A percentile compares a stretch with the other conserved stretches of the same genome.
phyloP scores from a whole-genome alignment of 2,888 invertebrate species.

The Lasioglossum malachurum region DNA sequence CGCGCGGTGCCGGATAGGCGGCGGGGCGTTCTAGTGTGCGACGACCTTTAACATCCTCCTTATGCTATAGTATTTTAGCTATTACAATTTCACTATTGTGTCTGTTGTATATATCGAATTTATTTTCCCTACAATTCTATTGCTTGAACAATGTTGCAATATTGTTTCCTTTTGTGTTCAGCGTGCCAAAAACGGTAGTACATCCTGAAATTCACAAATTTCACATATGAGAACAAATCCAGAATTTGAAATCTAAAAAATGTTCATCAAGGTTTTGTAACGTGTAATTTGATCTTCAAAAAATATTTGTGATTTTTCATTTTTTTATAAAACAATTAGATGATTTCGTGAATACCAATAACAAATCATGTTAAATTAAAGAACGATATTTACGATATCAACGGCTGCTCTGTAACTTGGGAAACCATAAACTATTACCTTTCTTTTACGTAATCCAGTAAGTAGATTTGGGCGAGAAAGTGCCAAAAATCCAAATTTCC shows the following conservation, averaged over 20 bases:
- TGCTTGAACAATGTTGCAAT: slow-evolving; percentile 16
- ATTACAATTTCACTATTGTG: not conserved
- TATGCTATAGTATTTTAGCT: slow-evolving; percentile 9
- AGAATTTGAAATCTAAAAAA: not conserved
- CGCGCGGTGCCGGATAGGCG: too few species aligned
- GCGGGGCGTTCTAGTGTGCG: too few species aligned
- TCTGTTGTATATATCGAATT: slow-evolving; percentile 31
- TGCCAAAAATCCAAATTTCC: too few species aligned
- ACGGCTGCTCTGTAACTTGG: too few species aligned
- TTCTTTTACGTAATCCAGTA: too few species aligned
- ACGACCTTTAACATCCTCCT: not conserved
- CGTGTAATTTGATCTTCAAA: not conserved
- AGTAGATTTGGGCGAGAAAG: too few species aligned
- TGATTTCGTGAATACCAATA: not conserved
- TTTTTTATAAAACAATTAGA: too few species aligned
- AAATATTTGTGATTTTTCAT: not conserved
- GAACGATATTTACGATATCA: too few species aligned
- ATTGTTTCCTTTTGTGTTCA: not conserved
- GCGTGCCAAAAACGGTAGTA: not conserved
- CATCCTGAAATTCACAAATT: not conserved
- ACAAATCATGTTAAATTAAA: not conserved
- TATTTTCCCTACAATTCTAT: slow-evolving; percentile 1
- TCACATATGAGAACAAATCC: not conserved
- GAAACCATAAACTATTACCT: too few species aligned
- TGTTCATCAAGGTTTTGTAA: not conserved